phyloP scores from a whole-genome alignment of 2,113 vertebrate genomes.

The Tyto alba region DNA sequence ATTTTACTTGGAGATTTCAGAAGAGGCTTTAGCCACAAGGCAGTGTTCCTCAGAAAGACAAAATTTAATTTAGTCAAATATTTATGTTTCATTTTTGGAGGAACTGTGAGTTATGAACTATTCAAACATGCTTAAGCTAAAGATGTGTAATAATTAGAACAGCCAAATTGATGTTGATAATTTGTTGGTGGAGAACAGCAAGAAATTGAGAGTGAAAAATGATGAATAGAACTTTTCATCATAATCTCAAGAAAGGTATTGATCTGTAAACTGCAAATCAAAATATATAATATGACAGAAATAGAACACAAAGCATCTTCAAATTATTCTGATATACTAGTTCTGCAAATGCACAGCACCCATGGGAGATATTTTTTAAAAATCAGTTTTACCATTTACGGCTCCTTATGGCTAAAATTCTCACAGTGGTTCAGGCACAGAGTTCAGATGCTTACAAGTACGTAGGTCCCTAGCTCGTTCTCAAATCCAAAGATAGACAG shows the following conservation, averaged over 20 bases:
- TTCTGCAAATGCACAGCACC: background rate
- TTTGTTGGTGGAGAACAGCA: background rate
- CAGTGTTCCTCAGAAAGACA: background rate
- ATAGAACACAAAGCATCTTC: background rate
- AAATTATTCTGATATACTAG: background rate
- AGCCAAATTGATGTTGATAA: background rate
- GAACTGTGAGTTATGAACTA: background rate
- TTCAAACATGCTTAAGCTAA: slow-evolving; percentile 10
- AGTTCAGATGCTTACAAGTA: slow-evolving; percentile 3
- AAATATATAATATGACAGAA: background rate
- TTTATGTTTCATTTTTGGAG: background rate
- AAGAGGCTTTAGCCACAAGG: slow-evolving; percentile 13
- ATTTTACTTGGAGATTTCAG: background rate
- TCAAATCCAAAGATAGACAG: slow-evolving; percentile 5
- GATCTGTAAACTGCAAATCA: background rate
- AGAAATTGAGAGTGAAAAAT: background rate
- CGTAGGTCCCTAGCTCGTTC: background rate
- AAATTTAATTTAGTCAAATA: slow-evolving; percentile 29
- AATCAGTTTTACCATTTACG: background rate
- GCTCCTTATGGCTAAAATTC: background rate
- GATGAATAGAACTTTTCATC: background rate
- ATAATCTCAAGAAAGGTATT: background rate
- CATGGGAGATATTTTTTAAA: background rate
- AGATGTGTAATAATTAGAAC: background rate
- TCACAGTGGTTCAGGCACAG: background rate